Percentiles rank a stretch among this genome's conserved stretches.
Evolutionary conservation across 2,888 invertebrate genomes (phyloP).

Genomic region (Zygaena filipendulae): DNA sequence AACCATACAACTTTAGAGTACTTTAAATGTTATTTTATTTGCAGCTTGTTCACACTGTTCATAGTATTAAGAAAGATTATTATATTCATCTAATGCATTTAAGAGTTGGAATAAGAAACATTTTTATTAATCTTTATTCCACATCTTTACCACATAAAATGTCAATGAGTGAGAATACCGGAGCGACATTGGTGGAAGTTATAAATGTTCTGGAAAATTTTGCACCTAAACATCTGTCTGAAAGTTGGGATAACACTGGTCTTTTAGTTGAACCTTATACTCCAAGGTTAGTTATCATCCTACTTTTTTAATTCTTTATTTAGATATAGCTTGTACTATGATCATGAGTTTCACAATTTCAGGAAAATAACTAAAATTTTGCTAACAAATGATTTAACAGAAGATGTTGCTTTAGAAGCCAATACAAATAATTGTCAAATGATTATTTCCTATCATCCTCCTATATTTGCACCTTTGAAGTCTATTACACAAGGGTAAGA

Average conservation of each 20-base stretch:
- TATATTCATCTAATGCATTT: too few species aligned
- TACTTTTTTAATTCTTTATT: too few species aligned
- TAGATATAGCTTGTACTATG: too few species aligned
- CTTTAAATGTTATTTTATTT: too few species aligned
- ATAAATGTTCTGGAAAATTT: constrained; percentile 72
- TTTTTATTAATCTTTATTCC: constrained; percentile 16
- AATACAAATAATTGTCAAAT: constrained; percentile 74
- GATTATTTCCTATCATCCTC: constrained; percentile 96
- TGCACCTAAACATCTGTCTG: constrained; percentile 79
- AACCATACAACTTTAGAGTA: too few species aligned
- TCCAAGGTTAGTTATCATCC: too few species aligned
- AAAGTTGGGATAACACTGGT: constrained; percentile 96
- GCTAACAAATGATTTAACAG: constrained; percentile 93
- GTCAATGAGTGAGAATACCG: constrained; percentile 37
- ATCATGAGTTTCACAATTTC: constrained; percentile 25
- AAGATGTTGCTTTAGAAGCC: constrained; percentile 87
- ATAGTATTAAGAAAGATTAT: too few species aligned
- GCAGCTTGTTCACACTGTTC: too few species aligned
- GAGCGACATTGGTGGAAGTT: constrained; percentile 59
- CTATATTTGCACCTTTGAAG: constrained; percentile 88
- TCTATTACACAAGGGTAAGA: constrained; percentile 79
- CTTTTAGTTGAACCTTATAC: constrained; percentile 84
- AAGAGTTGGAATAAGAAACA: constrained; percentile 5
- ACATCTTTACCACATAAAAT: constrained; percentile 26
- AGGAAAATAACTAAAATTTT: constrained; percentile 73